These are phyloP conservation scores for Cremastobaeus sp. DNA, from an alignment of 2,888 invertebrate species.

Conservation along the genomic window DNA sequence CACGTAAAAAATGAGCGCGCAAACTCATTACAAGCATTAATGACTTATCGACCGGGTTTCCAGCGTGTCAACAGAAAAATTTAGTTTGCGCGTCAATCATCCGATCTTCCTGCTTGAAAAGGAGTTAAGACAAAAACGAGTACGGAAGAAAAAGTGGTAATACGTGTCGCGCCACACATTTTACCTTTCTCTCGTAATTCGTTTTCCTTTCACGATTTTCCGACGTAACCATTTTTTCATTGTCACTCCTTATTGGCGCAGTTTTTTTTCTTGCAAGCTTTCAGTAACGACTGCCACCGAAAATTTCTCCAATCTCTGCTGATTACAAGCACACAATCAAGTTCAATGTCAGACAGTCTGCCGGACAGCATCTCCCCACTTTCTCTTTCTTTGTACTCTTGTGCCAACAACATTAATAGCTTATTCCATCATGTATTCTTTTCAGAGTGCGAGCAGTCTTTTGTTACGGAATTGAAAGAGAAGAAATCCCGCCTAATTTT, in stretches of 20 bases:
- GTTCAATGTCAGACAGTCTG: constrained; percentile 56
- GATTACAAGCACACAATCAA: constrained; percentile 55
- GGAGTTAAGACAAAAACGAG: constrained; percentile 37
- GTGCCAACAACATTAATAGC: constrained; percentile 36
- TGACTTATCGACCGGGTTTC: constrained; percentile 33
- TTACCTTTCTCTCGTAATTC: constrained; percentile 38
- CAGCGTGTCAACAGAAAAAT: constrained; percentile 28
- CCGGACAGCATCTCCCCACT: constrained; percentile 14
- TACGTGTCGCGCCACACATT: constrained; percentile 32
- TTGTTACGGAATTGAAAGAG: constrained; percentile 42
- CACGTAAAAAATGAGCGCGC: constrained; percentile 24
- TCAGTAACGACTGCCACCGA: constrained; percentile 45
- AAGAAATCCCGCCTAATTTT: constrained; percentile 14
- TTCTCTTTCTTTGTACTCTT: constrained; percentile 19
- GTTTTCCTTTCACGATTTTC: constrained; percentile 55
- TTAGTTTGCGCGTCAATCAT: constrained; percentile 29
- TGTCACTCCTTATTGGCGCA: constrained; percentile 44
- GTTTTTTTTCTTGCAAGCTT: constrained; percentile 34
- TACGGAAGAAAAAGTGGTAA: constrained; percentile 49
- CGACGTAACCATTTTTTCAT: constrained; percentile 55
- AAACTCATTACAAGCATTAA: constrained; percentile 45
- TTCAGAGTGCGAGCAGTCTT: constrained; percentile 22
- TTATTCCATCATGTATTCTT: constrained; percentile 53
- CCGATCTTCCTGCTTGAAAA: constrained; percentile 34
- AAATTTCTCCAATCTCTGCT: constrained; percentile 49